These are phyloP conservation scores for Strigops habroptila DNA, from an alignment of 2,113 vertebrate genomes.

Conservation along the genomic window DNA sequence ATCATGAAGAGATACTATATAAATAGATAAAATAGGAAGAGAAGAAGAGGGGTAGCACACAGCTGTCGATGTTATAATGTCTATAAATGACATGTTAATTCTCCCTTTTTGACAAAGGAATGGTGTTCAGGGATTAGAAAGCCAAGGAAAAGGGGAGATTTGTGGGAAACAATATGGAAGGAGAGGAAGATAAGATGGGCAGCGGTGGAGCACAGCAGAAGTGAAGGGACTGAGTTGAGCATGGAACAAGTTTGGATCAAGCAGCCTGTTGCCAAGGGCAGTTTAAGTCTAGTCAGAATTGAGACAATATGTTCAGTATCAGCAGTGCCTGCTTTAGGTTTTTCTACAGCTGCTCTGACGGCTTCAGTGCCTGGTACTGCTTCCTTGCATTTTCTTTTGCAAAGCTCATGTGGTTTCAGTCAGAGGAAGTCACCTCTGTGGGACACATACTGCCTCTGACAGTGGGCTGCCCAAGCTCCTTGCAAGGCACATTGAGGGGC, in stretches of 20 bases:
- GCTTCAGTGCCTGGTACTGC: neutral
- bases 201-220: neutral
- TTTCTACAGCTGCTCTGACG: neutral
- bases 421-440: neutral
- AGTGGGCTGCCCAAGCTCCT: neutral
- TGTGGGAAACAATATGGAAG: neutral
- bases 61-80: neutral
- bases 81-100: neutral
- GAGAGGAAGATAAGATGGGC: neutral
- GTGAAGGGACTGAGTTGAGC: neutral
- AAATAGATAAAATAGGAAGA: neutral
- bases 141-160: neutral
- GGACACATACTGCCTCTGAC: neutral
- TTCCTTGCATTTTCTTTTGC: neutral
- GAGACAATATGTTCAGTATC: neutral
- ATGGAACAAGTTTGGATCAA: neutral
- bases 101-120: neutral
- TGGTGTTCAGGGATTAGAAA: neutral
- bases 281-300: neutral
- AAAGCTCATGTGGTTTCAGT: neutral
- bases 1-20: neutral
- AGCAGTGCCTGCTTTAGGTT: neutral
- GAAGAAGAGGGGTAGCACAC: neutral
- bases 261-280: neutral
- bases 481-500: accelerated